A percentile compares a stretch with the other conserved stretches of the same genome.
phyloP scores from a whole-genome alignment of 2,797 vertebrate species.

The Gephyroberyx darwinii region DNA sequence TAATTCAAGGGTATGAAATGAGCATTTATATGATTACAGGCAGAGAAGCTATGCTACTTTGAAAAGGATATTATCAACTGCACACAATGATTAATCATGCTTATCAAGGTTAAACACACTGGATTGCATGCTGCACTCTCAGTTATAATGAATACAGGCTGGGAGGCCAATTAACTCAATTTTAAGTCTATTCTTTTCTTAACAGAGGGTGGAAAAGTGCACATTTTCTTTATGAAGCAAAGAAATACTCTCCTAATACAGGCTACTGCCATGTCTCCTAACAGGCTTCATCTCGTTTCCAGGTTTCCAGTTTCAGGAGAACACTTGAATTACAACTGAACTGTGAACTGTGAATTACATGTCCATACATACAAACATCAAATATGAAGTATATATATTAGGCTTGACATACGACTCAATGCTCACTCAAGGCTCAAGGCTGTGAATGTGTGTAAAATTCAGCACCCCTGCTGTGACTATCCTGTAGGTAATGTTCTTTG shows the following conservation, averaged over 20 bases:
- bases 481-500: not conserved
- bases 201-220: not conserved
- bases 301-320: not conserved
- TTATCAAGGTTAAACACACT: constrained; percentile 33
- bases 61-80: constrained; percentile 53
- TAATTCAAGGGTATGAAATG: constrained; percentile 50
- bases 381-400: not conserved
- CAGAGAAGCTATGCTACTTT: constrained; percentile 24
- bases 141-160: not conserved
- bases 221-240: not conserved
- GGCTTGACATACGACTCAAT: not conserved
- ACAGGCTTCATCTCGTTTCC: not conserved
- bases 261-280: not conserved
- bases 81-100: constrained; percentile 58
- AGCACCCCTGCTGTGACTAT: not conserved
- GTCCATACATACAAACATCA: not conserved
- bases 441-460: not conserved
- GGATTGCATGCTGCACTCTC: constrained; percentile 32
- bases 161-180: constrained; percentile 34
- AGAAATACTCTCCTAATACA: not conserved
- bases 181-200: constrained; percentile 45
- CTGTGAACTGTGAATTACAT: not conserved
- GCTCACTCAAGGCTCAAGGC: not conserved
- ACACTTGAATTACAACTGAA: not conserved
- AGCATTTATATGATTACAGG: constrained; percentile 40